These are phyloP conservation scores for Apogon talboti DNA, from an alignment of 2,797 vertebrate genomes.

Conservation along the genomic window DNA sequence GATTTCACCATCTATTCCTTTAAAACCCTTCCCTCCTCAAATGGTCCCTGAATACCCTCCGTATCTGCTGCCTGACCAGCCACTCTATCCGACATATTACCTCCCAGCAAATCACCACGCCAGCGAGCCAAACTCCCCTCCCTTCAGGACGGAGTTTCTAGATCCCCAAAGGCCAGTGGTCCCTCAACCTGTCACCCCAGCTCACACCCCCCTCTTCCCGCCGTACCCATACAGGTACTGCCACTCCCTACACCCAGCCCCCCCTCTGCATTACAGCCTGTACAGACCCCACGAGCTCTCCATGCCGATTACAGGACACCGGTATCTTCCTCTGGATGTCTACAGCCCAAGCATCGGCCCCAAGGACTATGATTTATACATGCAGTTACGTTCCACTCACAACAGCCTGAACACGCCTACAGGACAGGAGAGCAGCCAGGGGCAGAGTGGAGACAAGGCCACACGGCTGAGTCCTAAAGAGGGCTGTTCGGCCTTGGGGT, in stretches of 20 bases:
- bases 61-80: conserved; percentile 85
- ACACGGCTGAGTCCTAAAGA: conserved; percentile 92
- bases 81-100: conserved; percentile 88
- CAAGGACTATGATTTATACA: conserved; percentile 81
- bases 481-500: conserved; percentile 91
- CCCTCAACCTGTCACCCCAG: conserved; percentile 85
- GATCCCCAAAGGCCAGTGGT: conserved; percentile 88
- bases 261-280: conserved; percentile 85
- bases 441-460: conserved; percentile 80
- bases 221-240: conserved; percentile 89
- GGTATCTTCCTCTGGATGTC: conserved; percentile 78
- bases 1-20: conserved; percentile 76
- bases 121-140: conserved; percentile 80
- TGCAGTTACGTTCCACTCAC: conserved; percentile 65
- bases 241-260: conserved; percentile 83
- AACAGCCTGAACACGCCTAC: conserved; percentile 61
- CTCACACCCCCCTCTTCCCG: conserved; percentile 78
- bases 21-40: conserved; percentile 81
- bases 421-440: conserved; percentile 57
- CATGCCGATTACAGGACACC: conserved; percentile 77
- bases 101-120: conserved; percentile 78
- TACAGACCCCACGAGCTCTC: conserved; percentile 86
- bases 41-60: conserved; percentile 87
- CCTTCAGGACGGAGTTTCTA: conserved; percentile 80
- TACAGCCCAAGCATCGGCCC: conserved; percentile 81